These are phyloP conservation scores for Tachysurus vachellii DNA, from an alignment of 2,113 vertebrate species.

Conservation along the genomic window DNA sequence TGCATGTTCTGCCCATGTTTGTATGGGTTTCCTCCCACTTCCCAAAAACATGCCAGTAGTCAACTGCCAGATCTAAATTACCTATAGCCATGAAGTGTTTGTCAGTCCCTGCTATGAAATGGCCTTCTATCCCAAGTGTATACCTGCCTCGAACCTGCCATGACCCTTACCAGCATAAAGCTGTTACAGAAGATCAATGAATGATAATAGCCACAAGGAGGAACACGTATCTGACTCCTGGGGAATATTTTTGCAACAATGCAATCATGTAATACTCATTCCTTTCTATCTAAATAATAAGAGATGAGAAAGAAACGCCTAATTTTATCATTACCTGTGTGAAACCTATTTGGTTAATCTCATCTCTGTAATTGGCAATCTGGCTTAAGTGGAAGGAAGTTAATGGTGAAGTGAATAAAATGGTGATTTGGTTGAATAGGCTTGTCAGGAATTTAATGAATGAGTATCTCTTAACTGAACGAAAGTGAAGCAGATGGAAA, in stretches of 20 bases:
- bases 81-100: neutral
- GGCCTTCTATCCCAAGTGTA: neutral
- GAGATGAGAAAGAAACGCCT: neutral
- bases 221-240: neutral
- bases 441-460: constrained; percentile 43
- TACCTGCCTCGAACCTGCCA: neutral
- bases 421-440: constrained; percentile 37
- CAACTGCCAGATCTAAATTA: constrained; percentile 5
- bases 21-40: neutral
- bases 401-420: constrained; percentile 46
- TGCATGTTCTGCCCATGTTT: neutral
- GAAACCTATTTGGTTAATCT: constrained; percentile 26
- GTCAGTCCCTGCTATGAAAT: neutral
- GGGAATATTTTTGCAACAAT: neutral
- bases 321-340: constrained; percentile 36
- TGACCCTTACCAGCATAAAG: neutral
- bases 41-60: neutral
- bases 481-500: constrained; percentile 36
- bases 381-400: constrained; percentile 31
- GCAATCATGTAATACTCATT: constrained; percentile 6
- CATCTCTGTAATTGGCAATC: constrained; percentile 40
- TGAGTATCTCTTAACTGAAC: constrained; percentile 35
- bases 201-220: neutral
- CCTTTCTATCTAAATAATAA: constrained; percentile 1
- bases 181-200: neutral